Base-by-base conservation (phyloP, 2,888 invertebrate species). In the Caenorhabditis zanzibari region DNA sequence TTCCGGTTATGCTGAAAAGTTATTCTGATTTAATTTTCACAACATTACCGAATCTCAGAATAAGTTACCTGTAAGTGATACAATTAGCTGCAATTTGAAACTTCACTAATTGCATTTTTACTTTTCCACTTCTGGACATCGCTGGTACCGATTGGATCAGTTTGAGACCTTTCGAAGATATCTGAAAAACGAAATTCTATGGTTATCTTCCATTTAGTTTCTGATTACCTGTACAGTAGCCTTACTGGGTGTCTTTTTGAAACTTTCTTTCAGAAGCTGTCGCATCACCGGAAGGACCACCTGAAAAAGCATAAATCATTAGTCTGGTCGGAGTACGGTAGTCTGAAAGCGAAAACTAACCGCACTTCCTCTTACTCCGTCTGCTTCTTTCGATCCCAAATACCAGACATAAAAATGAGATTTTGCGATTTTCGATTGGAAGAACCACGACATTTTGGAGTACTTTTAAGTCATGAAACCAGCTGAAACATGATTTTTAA, bases 21-120 rank as follows among this genome's bases (percentile, higher is more conserved):
- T n/a, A n/a, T n/a, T n/a, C n/a, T n/a, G n/a, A n/a, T n/a, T n/a
- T n/a, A n/a, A n/a, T n/a, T n/a, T n/a, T n/a, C n/a, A n/a, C n/a
- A n/a, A n/a, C n/a, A n/a, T n/a, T n/a, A n/a, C n/a, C n/a, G n/a
- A n/a, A n/a, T n/a, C n/a, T n/a, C n/a, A n/a, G n/a, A n/a, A 38
- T n/a, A 22, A 22, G 19, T 54, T 26, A 88, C 88, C 88, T 86
- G 44, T 88, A 96, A 59, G 97, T 96, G 92, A 97, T 96, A 92
- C 96, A 96, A 93, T 96, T 96, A 93, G 96, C 96, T 0, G 97
- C 96, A 86, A 97, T 96, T 93, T 96, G 95, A 93, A 97, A 97
- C 93, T 97, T 97, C 90, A 97, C 96, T 47, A 96, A 92, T 83
- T 93, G 93, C 80, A 92, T 92, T 79, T 92, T 92, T 68, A 91